These are phyloP conservation scores for Paedocypris sp. DNA, from an alignment of 2,113 vertebrate genomes.

Conservation along the genomic window DNA sequence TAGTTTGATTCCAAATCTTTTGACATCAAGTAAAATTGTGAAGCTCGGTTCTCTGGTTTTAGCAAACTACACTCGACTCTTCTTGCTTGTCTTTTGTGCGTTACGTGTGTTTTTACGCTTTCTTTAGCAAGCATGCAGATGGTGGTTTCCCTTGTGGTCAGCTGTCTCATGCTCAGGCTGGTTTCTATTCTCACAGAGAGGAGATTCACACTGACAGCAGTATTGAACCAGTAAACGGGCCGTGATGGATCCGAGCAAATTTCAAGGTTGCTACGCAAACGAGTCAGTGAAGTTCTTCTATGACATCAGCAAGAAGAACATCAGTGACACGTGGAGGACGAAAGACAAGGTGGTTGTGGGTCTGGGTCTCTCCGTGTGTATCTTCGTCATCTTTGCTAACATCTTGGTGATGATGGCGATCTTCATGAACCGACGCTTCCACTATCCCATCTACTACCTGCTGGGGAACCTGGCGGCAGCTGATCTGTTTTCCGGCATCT, in stretches of 20 bases:
- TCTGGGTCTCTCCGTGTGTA: constrained; percentile 78
- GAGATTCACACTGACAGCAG: no score
- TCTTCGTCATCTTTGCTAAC: constrained; percentile 86
- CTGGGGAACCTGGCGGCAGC: constrained; percentile 85
- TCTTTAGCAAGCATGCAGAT: no score
- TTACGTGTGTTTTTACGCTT: no score
- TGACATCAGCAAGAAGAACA: constrained; percentile 41
- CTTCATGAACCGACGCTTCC: constrained; percentile 82
- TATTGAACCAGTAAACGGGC: no score
- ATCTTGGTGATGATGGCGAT: constrained; percentile 83
- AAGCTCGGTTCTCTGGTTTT: no score
- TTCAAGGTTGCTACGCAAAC: constrained; percentile 39
- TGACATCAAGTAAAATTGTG: no score
- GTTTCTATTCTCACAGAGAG: no score
- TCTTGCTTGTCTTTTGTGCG: no score
- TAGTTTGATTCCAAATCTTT: no score
- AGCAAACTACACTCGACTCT: no score
- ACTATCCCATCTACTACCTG: constrained; percentile 92
- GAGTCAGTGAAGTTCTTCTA: constrained; percentile 48
- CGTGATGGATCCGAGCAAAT: not conserved
- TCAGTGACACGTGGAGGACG: constrained; percentile 35
- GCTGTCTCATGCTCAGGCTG: no score
- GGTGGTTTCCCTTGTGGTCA: no score
- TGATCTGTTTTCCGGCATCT: constrained; percentile 85
- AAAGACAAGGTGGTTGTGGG: constrained; percentile 68